Evolutionary conservation across 1,140 invertebrate genomes (phyloP).

Genomic region (Drosophila santomea): DNA sequence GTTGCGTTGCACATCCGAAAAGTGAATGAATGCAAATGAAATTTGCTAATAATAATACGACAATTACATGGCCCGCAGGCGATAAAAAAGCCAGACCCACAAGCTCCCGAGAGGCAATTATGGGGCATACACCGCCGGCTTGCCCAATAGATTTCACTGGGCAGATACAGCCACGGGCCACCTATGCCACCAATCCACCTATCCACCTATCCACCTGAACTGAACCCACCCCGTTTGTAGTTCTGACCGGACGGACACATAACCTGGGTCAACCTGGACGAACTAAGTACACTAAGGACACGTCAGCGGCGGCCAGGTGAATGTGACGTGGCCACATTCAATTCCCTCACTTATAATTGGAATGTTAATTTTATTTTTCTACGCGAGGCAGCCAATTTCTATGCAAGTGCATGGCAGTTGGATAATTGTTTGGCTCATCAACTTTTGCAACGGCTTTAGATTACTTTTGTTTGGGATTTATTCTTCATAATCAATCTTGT

Average conservation of each 20-base stretch:
- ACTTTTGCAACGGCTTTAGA: not conserved
- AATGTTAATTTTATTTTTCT: constrained; percentile 39
- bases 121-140: constrained; percentile 14
- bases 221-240: constrained; percentile 2
- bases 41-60: constrained; percentile 46
- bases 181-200: not conserved
- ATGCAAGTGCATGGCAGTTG: constrained; percentile 5
- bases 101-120: constrained; percentile 32
- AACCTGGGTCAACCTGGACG: constrained; percentile 30
- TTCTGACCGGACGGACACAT: constrained; percentile 11
- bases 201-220: constrained; percentile 1
- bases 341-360: constrained; percentile 42
- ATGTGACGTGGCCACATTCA: constrained; percentile 44
- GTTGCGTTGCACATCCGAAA: constrained; percentile 44
- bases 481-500: not conserved
- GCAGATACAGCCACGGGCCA: constrained; percentile 17
- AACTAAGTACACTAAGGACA: constrained; percentile 52
- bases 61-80: constrained; percentile 35
- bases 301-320: constrained; percentile 38
- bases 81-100: constrained; percentile 26
- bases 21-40: constrained; percentile 49
- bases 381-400: not conserved
- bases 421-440: not conserved
- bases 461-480: not conserved
- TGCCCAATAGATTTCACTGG: constrained; percentile 18